Evolutionary conservation across 1,140 invertebrate species (phyloP).

Genomic region (Plodia interpunctella): DNA sequence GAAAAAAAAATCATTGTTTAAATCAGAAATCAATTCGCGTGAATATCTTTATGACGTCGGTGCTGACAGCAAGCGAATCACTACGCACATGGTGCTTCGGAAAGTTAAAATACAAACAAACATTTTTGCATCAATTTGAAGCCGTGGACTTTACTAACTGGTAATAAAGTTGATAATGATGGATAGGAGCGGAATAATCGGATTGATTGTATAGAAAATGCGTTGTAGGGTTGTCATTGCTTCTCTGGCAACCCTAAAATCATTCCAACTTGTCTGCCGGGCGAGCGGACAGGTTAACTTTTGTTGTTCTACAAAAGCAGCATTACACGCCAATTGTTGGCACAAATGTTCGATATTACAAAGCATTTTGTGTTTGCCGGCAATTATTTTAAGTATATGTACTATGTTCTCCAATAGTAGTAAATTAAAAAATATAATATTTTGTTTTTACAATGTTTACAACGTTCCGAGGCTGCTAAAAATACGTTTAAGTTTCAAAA

Average conservation of each 20-base stretch:
- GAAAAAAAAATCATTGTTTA: not conserved
- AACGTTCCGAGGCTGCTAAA: too few species aligned
- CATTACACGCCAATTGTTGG: constrained; percentile 71
- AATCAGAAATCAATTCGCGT: constrained; percentile 27
- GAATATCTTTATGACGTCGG: constrained; percentile 42
- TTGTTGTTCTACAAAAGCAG: constrained; percentile 69
- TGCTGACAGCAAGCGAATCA: constrained; percentile 59
- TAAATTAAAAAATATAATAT: too few species aligned
- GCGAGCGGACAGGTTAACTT: constrained; percentile 72
- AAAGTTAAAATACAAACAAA: constrained; percentile 9
- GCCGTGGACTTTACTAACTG: not conserved
- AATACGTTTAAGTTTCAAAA: too few species aligned
- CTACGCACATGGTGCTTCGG: constrained; percentile 58
- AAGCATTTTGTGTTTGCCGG: constrained; percentile 58
- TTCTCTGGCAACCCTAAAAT: constrained; percentile 68
- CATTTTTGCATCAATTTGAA: constrained; percentile 19
- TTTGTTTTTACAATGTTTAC: too few species aligned
- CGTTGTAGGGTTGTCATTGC: constrained; percentile 69
- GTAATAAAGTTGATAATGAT: constrained; percentile 17
- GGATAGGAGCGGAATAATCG: constrained; percentile 10
- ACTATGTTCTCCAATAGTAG: too few species aligned
- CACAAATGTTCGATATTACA: constrained; percentile 72
- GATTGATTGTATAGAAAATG: constrained; percentile 14
- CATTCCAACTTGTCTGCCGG: constrained; percentile 58
- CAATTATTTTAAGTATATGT: constrained; percentile 40